These are phyloP conservation scores for Muntiacus reevesi DNA, from an alignment of 2,113 vertebrate genomes.

Conservation along the genomic window DNA sequence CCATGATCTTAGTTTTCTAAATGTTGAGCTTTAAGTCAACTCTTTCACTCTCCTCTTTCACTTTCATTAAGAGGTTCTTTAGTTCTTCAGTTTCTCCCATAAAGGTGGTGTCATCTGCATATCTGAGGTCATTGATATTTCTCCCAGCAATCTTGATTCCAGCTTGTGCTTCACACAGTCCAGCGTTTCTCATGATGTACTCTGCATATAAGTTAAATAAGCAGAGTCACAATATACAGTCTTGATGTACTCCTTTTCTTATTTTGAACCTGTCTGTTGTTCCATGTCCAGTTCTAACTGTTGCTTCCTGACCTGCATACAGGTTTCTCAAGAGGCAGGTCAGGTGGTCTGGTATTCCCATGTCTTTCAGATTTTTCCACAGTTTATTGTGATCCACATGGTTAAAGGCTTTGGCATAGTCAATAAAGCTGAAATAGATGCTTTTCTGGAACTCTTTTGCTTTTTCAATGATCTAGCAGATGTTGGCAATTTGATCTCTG, in stretches of 20 bases:
- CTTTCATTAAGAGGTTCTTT: too few relatives aligned
- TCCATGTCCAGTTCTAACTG: not conserved
- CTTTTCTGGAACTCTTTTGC: not conserved
- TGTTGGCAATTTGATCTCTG: not conserved
- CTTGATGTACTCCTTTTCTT: fast-evolving
- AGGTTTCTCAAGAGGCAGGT: not conserved
- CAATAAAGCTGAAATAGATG: not conserved
- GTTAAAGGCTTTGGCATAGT: not conserved
- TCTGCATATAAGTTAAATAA: too few relatives aligned
- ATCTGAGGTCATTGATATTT: too few relatives aligned
- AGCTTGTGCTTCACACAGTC: too few relatives aligned
- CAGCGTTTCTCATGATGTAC: too few relatives aligned
- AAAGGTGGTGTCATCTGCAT: too few relatives aligned
- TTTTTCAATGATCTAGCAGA: not conserved
- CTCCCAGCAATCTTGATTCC: too few relatives aligned
- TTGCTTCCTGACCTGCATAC: not conserved
- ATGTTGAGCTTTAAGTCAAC: not conserved
- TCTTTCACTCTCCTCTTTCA: not conserved
- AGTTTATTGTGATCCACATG: not conserved
- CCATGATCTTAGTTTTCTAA: not conserved
- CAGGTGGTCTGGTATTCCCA: fast-evolving
- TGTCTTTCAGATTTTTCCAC: not conserved
- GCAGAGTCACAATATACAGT: too few relatives aligned
- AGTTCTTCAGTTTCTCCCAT: too few relatives aligned
- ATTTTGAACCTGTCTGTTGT: not conserved